Evolutionary conservation across 2,113 vertebrate genomes (phyloP), one percentile per base, ranked within the genome.

Genomic region (Clinocottus analis): DNA sequence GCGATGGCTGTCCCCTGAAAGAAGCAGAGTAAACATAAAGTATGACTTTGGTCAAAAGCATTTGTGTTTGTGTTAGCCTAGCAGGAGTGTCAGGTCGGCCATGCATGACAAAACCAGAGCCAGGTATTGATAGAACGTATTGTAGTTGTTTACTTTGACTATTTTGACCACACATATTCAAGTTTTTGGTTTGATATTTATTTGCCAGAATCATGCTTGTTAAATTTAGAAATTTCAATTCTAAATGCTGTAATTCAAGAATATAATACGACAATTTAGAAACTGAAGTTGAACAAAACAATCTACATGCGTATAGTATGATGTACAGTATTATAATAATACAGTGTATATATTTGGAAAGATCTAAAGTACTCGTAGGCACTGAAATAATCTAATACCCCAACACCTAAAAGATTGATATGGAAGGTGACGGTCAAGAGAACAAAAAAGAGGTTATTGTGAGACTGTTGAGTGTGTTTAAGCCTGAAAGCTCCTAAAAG

Each of bases 11-110:
- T n/a, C 33, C 66, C 2, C 58, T 67, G 23, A 4, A 53, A 56
- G 63, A 49, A 45, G 4, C 12, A 1, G 17, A 58, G 75, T 11
- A 43, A 82, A 77, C 41, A 79, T 35, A 2, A 45, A 66, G 62
- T 79, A 65, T 60, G 67, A 82, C 58, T 53, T 27, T 9, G 39
- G 65, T 70, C 66, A 49, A 25, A 19, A 21, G 14, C 16, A 11
- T 77, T 76, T 72, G 31, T 83, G 70, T 83, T 67, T 76, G 31
- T 19, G 74, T 59, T 79, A 45, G 56, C n/a, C 17, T 72, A 13
- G 35, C 45, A 47, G 12, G 3, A 47, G 27, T 58, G 60, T 60
- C 19, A 66, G 33, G 19, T 25, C n/a, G n/a, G 33, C 69, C 64
- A 51, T 4, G 12, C 16, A 51, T 23, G 11, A 64, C 19, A 13